Conservation (phyloP, 2,113 vertebrate genomes). For the Symphodus melops region DNA sequence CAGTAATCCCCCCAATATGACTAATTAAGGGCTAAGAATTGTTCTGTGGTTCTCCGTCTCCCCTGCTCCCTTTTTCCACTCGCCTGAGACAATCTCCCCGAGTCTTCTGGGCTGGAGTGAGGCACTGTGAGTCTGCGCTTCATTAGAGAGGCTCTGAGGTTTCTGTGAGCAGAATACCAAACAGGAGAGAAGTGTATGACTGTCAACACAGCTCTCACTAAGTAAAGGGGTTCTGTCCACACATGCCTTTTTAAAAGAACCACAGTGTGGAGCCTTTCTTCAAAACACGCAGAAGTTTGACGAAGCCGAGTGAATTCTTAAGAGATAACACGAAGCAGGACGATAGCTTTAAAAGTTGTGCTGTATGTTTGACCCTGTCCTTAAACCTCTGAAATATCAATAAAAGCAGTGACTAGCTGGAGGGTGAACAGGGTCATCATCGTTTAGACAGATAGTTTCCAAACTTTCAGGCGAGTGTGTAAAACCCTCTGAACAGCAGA, state of each 20-base stretch:
- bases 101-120: slow-evolving; percentile 56
- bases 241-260: slow-evolving; percentile 30
- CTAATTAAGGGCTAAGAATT: slow-evolving; percentile 24
- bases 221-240: slow-evolving; percentile 39
- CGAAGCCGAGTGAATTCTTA: neutral
- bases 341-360: neutral
- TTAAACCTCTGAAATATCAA: slow-evolving; percentile 53
- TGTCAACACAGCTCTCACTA: slow-evolving; percentile 58
- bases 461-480: no score
- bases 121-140: slow-evolving; percentile 61
- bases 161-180: slow-evolving; percentile 77
- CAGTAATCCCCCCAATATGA: slow-evolving; percentile 16
- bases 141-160: slow-evolving; percentile 61
- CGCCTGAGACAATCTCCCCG: slow-evolving; percentile 39
- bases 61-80: slow-evolving; percentile 37
- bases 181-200: slow-evolving; percentile 52
- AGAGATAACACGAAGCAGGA: slow-evolving; percentile 2
- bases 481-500: no score
- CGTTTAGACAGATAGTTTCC: neutral
- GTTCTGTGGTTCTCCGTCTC: slow-evolving; percentile 8
- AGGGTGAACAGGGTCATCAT: slow-evolving; percentile 44
- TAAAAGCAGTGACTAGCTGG: slow-evolving; percentile 39
- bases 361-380: slow-evolving; percentile 35
- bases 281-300: slow-evolving; percentile 19
- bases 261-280: slow-evolving; percentile 11